Base-by-base conservation (phyloP, 2,888 invertebrate genomes). In the Disparrhopalites patrizii region DNA sequence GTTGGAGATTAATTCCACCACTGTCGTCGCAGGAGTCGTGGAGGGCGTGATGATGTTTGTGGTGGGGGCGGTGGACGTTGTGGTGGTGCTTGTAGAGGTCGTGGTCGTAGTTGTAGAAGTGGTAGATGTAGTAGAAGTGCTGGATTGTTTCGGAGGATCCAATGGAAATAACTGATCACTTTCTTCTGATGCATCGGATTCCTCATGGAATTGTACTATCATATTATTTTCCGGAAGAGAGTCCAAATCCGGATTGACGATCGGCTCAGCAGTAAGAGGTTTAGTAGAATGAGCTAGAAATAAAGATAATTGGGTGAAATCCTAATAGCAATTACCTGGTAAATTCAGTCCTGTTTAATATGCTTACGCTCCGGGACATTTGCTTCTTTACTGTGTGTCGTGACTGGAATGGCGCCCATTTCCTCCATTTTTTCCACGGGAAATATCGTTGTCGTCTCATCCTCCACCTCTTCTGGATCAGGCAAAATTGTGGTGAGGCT, bases 391-490 rank as follows among this genome's bases (percentile, higher is more conserved):
- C n/a, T n/a, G n/a, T n/a, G n/a, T n/a, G n/a, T n/a, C n/a, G n/a
- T 25, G 7, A 10, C 28, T 27, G 28, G 27, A 28, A 64, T 15
- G 10, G 51, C 56, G n/a, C 64, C 64, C 51, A 64, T 40, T 47
- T 56, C 47, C 27, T 64, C 56, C 57, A 68, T 62, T 23, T 40
- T 67, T 3, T 68, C 62, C 1, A 67, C 62, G 5, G 68, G 66
- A 36, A 68, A 70, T 27, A 70, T 54, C 43, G 70, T 70, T 25
- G 68, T 67, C n/a, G 70, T 67, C 58, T 70, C 70, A 61, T 52
- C 60, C 66, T 70, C 70, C 47, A 60, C 65, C 28, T 70, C 70
- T 61, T 68, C 70, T 31, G 64, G 64, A n/a, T 64, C 57, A 8
- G 40, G 43, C n/a, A 25, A 36, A 25, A 10, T 43, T 10, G 58